Conservation (phyloP, 30 jellyfish, hydroid and myxozoan species). For the Rhopilema esculentum region DNA sequence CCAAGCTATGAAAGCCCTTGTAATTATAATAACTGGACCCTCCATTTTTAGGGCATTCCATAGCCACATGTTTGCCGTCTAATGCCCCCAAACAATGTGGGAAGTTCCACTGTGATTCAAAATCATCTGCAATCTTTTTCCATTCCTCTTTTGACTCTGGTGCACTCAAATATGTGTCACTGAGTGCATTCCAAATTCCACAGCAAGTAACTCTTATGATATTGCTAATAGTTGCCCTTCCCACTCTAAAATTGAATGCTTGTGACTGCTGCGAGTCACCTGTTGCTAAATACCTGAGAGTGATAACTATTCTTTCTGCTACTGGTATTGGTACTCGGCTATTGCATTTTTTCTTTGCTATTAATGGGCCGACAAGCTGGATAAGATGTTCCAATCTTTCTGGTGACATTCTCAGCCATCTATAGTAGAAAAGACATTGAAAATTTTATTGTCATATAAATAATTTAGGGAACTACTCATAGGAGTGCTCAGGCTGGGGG, state of each 20-base stretch:
- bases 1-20: constrained; percentile 49
- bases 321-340: constrained; percentile 34
- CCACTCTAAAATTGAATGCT: constrained; percentile 54
- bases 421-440: background rate
- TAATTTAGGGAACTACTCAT: too few relatives aligned
- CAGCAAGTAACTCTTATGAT: constrained; percentile 59
- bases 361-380: constrained; percentile 31
- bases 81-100: constrained; percentile 76
- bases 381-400: constrained; percentile 42
- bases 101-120: constrained; percentile 63
- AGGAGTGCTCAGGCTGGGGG: too few relatives aligned
- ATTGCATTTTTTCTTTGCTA: constrained; percentile 45
- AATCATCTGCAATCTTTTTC: constrained; percentile 48
- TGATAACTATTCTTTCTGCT: constrained; percentile 48
- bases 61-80: constrained; percentile 73
- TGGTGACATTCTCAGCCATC: background rate
- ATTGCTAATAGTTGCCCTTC: constrained; percentile 49
- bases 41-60: constrained; percentile 59
- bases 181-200: constrained; percentile 53
- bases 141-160: constrained; percentile 69
- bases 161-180: constrained; percentile 1
- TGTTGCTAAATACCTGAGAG: constrained; percentile 62
- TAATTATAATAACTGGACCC: constrained; percentile 69
- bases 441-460: background rate
- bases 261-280: constrained; percentile 69